Conservation (phyloP, 2,888 invertebrate genomes). For the Lochmaea capreae region DNA sequence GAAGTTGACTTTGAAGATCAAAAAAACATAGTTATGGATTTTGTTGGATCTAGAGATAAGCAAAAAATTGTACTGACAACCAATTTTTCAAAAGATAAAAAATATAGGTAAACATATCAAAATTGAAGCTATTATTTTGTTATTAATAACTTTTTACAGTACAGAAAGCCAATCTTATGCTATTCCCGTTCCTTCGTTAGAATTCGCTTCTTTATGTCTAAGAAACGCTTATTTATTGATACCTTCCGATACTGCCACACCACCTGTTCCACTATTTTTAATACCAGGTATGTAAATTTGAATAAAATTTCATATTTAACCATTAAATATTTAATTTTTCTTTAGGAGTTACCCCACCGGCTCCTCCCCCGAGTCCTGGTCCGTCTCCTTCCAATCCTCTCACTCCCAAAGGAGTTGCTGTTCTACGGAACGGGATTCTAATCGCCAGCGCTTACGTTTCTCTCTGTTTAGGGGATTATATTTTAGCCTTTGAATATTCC, state of each 20-base stretch:
- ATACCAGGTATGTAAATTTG: conserved; percentile 52
- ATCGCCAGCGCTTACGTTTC: conserved; percentile 87
- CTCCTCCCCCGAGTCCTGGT: conserved; percentile 61
- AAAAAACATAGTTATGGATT: conserved; percentile 71
- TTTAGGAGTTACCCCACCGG: conserved; percentile 59
- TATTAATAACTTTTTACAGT: conserved; percentile 53
- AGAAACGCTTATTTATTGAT: conserved; percentile 84
- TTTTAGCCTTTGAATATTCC: conserved; percentile 82
- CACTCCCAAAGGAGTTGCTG: conserved; percentile 71
- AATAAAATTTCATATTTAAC: neutral
- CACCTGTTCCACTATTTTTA: conserved; percentile 63
- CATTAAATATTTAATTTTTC: neutral
- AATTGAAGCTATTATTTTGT: neutral
- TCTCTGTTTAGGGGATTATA: conserved; percentile 85
- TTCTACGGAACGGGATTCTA: conserved; percentile 75
- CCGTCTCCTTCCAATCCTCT: conserved; percentile 75
- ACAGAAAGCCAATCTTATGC: conserved; percentile 81
- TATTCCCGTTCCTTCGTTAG: conserved; percentile 87
- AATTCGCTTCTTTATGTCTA: conserved; percentile 90
- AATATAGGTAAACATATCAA: conserved; percentile 64
- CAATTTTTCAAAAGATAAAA: conserved; percentile 68
- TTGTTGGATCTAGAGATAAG: conserved; percentile 71
- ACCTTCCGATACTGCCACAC: conserved; percentile 66
- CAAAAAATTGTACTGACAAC: conserved; percentile 73
- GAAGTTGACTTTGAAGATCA: conserved; percentile 72